These are phyloP conservation scores for Pollenia angustigena DNA, from an alignment of 2,888 invertebrate genomes.

Conservation along the genomic window DNA sequence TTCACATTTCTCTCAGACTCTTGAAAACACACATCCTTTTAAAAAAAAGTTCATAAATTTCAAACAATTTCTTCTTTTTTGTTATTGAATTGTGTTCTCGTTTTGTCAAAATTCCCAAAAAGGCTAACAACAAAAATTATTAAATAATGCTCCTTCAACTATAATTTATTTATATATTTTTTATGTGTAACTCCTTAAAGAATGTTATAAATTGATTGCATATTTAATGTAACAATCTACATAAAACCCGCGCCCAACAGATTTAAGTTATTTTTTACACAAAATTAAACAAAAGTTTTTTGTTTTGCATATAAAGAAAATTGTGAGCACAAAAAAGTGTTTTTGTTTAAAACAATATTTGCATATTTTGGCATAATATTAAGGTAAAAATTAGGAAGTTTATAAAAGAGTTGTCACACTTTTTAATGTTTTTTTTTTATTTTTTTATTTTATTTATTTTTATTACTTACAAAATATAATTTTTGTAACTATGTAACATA, in stretches of 20 bases:
- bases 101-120: conserved; percentile 22
- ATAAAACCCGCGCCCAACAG: neutral
- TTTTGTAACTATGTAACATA: too few species aligned
- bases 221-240: conserved; percentile 22
- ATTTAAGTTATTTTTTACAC: conserved; percentile 2
- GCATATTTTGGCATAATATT: neutral
- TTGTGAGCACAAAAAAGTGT: neutral
- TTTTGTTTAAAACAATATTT: too few species aligned
- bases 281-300: conserved; percentile 4
- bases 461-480: too few species aligned
- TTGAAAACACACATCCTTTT: neutral
- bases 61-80: neutral
- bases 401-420: too few species aligned
- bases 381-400: neutral
- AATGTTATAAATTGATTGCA: conserved; percentile 42
- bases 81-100: neutral
- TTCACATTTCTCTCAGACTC: too few species aligned
- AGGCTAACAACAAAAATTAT: neutral
- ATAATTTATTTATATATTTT: conserved; percentile 18
- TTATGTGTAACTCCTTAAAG: neutral
- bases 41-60: conserved; percentile 39
- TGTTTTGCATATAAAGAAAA: neutral
- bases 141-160: conserved; percentile 12
- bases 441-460: too few species aligned
- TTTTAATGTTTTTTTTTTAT: too few species aligned